Percentiles rank a stretch among this genome's conserved stretches.
Conservation (phyloP, 2,888 invertebrate genomes). For the Pollenia amentaria region DNA sequence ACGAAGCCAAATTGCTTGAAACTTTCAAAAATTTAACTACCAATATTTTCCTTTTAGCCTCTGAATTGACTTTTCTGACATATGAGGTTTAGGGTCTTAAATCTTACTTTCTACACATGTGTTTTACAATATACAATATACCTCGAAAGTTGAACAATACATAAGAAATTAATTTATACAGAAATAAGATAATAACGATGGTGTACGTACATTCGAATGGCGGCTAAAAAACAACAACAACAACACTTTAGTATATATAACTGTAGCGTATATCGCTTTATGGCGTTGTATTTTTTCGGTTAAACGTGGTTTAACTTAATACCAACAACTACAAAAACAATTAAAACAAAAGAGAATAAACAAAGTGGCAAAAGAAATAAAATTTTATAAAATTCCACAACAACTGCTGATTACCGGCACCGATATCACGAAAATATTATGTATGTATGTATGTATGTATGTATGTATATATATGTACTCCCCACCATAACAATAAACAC, state of each 20-base stretch:
- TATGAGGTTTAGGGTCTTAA: neutral
- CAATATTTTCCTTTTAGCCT: neutral
- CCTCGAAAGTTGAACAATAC: neutral
- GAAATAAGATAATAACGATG: neutral
- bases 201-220: neutral
- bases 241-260: neutral
- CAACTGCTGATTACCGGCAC: conserved; percentile 46
- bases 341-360: conserved; percentile 30
- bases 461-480: conserved; percentile 15
- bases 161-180: neutral
- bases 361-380: neutral
- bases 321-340: neutral
- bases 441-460: neutral
- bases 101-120: neutral
- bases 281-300: conserved; percentile 16
- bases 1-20: too few species aligned
- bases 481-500: conserved; percentile 1
- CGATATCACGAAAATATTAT: conserved; percentile 46
- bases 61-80: neutral
- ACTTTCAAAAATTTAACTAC: too few species aligned
- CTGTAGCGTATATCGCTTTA: neutral
- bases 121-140: too few species aligned
- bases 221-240: neutral
- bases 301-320: conserved; percentile 38
- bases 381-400: conserved; percentile 6